Percentiles rank a stretch among this genome's conserved stretches.
Conservation (phyloP, 1,140 invertebrate species). For the Leptinotarsa texana region DNA sequence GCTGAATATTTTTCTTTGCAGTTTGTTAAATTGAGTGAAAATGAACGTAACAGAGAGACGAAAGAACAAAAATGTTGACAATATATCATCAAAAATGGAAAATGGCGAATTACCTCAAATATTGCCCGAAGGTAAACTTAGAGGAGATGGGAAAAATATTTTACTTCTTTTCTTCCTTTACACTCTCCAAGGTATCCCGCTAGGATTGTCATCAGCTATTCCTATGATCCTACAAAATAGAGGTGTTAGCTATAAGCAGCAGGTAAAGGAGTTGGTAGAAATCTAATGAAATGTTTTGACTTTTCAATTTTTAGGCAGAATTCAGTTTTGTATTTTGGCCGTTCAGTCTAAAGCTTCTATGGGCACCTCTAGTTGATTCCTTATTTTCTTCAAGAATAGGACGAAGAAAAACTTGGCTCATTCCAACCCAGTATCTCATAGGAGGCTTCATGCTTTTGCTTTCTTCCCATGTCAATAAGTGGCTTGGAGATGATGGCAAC, state of each 20-base stretch:
- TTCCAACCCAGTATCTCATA: slow-evolving; percentile 87
- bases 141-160: slow-evolving; percentile 78
- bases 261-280: slow-evolving; percentile 55
- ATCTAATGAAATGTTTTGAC: slow-evolving; percentile 11
- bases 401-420: slow-evolving; percentile 94
- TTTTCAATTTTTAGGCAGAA: slow-evolving; percentile 76
- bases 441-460: slow-evolving; percentile 85
- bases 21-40: neutral
- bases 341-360: slow-evolving; percentile 95
- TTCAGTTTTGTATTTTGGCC: slow-evolving; percentile 99
- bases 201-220: slow-evolving; percentile 90
- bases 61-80: slow-evolving; percentile 28
- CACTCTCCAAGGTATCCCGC: slow-evolving; percentile 92
- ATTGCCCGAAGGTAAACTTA: slow-evolving; percentile 34
- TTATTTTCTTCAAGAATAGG: slow-evolving; percentile 83
- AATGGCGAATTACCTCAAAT: slow-evolving; percentile 29
- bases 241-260: slow-evolving; percentile 86
- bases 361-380: slow-evolving; percentile 97
- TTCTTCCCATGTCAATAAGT: slow-evolving; percentile 72
- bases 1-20: neutral
- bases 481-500: slow-evolving; percentile 69
- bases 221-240: slow-evolving; percentile 94
- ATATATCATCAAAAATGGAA: slow-evolving; percentile 29
- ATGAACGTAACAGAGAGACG: slow-evolving; percentile 34
- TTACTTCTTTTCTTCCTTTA: slow-evolving; percentile 89